Conservation (phyloP, 2,888 invertebrate genomes). For the Portevinia maculata region DNA sequence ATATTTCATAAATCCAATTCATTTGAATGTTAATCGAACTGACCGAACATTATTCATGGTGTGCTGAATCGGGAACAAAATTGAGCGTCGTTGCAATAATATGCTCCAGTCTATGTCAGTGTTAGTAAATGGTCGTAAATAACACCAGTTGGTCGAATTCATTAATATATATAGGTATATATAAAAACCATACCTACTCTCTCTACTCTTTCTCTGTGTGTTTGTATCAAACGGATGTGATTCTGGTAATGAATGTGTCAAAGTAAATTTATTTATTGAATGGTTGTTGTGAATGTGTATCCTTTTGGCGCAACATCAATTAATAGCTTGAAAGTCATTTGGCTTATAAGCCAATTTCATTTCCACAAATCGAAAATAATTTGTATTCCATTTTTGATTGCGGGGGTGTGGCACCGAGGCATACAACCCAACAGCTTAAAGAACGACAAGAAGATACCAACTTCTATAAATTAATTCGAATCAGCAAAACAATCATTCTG, state of each 20-base stretch:
- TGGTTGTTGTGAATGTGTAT: conserved; percentile 35
- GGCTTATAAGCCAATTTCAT: conserved; percentile 60
- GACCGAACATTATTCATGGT: too few relatives aligned
- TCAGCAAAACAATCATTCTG: conserved; percentile 7
- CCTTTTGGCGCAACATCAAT: conserved; percentile 53
- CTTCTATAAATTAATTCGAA: conserved; percentile 7
- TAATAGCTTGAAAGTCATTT: conserved; percentile 55
- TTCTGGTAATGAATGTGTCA: conserved; percentile 60
- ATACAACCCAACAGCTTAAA: conserved; percentile 9
- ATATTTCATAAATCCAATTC: too few relatives aligned
- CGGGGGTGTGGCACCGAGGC: background rate
- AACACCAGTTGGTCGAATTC: conserved; percentile 49
- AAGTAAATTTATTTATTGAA: conserved; percentile 58
- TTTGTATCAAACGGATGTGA: conserved; percentile 33
- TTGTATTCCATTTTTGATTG: conserved; percentile 51
- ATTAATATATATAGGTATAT: conserved; percentile 30
- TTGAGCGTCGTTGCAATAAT: too few relatives aligned
- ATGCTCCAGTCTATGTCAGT: background rate
- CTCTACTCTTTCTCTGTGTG: too few relatives aligned
- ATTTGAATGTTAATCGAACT: too few relatives aligned
- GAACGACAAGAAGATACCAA: conserved; percentile 5
- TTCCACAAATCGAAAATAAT: conserved; percentile 65
- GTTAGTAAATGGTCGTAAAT: conserved; percentile 24
- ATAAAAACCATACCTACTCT: too few relatives aligned
- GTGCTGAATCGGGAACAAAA: too few relatives aligned